These are phyloP conservation scores for Edolisoma coerulescens DNA, from an alignment of 2,113 vertebrate species.

Conservation along the genomic window DNA sequence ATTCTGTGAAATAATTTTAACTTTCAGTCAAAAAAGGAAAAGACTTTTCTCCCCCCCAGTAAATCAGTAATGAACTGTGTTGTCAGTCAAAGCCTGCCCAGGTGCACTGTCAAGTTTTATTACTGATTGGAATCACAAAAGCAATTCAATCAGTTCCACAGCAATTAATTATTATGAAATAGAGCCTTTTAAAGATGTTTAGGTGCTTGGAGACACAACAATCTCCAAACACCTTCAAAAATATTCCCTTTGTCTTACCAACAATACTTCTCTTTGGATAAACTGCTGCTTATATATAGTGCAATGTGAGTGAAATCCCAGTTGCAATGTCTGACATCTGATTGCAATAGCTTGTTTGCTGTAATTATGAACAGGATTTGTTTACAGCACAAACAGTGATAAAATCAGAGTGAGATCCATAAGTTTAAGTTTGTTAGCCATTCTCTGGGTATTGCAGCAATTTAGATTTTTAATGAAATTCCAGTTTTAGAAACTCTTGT, in stretches of 20 bases:
- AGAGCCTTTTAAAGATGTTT: background rate
- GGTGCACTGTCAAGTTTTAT: background rate
- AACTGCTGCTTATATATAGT: background rate
- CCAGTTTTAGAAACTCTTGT: background rate
- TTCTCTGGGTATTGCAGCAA: background rate
- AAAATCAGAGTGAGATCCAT: background rate
- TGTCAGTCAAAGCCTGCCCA: background rate
- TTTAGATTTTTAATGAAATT: background rate
- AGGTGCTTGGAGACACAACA: background rate
- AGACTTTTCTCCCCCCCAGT: no score
- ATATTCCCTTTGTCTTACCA: background rate
- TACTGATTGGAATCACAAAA: background rate
- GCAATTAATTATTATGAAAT: background rate
- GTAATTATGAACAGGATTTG: background rate
- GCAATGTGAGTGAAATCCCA: background rate
- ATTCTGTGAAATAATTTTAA: background rate
- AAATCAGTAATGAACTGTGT: background rate
- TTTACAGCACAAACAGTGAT: background rate
- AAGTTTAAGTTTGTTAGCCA: background rate
- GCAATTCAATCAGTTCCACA: background rate
- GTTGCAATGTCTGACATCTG: background rate
- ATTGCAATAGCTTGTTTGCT: background rate
- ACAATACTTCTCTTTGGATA: background rate
- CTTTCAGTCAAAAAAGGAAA: background rate
- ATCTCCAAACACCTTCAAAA: background rate